These are phyloP conservation scores for Marmota monax DNA, from an alignment of 2,113 vertebrate genomes.

Conservation along the genomic window DNA sequence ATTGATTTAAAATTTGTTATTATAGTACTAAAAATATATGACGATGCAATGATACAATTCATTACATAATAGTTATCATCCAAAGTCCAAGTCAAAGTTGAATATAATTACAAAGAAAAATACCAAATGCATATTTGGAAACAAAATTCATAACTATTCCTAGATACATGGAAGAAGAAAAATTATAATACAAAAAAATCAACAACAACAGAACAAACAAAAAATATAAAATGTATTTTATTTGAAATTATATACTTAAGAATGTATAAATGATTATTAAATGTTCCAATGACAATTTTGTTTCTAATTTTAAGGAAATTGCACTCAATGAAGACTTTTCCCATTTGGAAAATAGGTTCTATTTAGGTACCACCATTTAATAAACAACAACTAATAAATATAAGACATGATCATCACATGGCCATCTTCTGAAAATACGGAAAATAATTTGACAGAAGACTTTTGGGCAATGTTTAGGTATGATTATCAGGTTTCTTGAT, in stretches of 20 bases:
- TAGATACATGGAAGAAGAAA: not conserved
- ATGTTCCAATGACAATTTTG: not conserved
- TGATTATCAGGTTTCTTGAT: not conserved
- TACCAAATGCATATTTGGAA: not conserved
- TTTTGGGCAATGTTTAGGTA: not conserved
- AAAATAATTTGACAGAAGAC: not conserved
- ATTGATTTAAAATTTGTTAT: not conserved
- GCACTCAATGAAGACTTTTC: not conserved
- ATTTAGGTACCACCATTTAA: not conserved
- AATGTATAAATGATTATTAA: not conserved
- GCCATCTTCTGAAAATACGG: not conserved
- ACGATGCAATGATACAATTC: not conserved
- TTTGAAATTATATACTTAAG: not conserved
- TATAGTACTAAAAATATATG: not conserved
- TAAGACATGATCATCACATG: not conserved
- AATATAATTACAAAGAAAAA: not conserved
- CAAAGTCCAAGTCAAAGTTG: not conserved
- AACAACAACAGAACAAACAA: not conserved
- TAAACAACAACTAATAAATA: not conserved
- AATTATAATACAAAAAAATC: not conserved
- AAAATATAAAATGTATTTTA: not conserved
- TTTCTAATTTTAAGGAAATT: not conserved
- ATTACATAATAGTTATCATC: not conserved
- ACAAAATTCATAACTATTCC: not conserved
- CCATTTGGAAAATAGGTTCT: not conserved